Base-by-base conservation (phyloP, 2,113 vertebrate genomes). In the Podarcis raffonei region DNA sequence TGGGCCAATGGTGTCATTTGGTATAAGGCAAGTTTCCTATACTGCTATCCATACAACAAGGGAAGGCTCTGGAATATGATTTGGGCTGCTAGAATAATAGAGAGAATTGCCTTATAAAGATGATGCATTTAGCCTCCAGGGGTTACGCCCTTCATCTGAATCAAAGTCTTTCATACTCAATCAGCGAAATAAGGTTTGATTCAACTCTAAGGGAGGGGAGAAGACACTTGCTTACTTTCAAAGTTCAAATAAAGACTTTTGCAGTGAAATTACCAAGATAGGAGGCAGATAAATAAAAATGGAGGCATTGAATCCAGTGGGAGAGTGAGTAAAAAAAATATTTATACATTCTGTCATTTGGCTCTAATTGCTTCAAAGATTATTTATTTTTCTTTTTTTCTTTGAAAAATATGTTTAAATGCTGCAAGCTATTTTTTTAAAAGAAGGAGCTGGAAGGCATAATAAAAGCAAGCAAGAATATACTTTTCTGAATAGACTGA, bases 401-500 rank as follows among this genome's bases (percentile, higher is more conserved):
- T 76, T 95, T 53, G 87, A 93, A 95, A 86, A 92, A 95, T 53
- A 53, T 53, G 48, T 53, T 53, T 53, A 97, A 97, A 96, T 97
- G 96, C 96, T 97, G 96, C 94, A 90, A 96, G 96, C 95, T 96
- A 94, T 96, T 95, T 96, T 97, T 97, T 97, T 97, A 96, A 97
- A 97, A 97, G 95, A 96, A 94, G 94, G 92, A 94, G 96, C 96
- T 97, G 94, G 95, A 96, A 97, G 96, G 96, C 96, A 96, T 97
- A 97, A 97, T 97, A 96, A 97, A 96, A 96, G 96, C 96, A 97
- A 96, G 96, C 95, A 95, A 95, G 96, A 95, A 96, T 97, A 97
- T 93, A 95, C 93, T 96, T 95, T 96, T 92, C 68, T 59, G 96
- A 97, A 97, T 97, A 96, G 96, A 95, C 92, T 96, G 96, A 97